Evolutionary conservation across 2,797 vertebrate genomes (phyloP), one percentile per base, ranked within the genome.

Genomic region (Myoxocephalus aenaeus): DNA sequence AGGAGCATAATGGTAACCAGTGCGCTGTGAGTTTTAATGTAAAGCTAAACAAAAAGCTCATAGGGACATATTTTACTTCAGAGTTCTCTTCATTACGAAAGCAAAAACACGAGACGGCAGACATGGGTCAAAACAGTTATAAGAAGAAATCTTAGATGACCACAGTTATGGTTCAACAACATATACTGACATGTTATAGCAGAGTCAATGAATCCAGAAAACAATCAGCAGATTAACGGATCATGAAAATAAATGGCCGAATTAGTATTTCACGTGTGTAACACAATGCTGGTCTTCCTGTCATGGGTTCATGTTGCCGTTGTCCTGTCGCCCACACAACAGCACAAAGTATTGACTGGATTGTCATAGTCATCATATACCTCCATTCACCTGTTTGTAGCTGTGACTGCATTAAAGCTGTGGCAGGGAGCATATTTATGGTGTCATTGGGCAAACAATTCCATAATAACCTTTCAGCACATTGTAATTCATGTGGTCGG

Each of bases 41-140:
- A 20, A 66, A 62, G 42, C n/a, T 73, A 11, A 63, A 63, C 51
- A 80, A 65, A 73, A 46, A 86, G 81, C 82, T 89, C 86, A 88
- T 58, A 86, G 84, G 77, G 90, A 90, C 86, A 71, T 82, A 1
- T 56, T 65, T 66, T 77, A 85, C 82, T 89, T 88, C 70, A 81
- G 88, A 86, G 79, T 75, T 83, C 38, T 83, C 79, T 86, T 83
- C 25, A 78, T 71, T 82, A 51, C 83, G 13, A 77, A 48, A 51
- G 15, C 69, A 77, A 22, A 80, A 53, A 36, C 13, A 63, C 56
- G 72, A 76, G 67, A 59, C 54, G 70, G 48, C n/a, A 77, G 65
- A 74, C 69, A 81, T 69, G 59, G 18, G 65, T 80, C 62, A 68
- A 57, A 42, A 80, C 38, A 67, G 38, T 36, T 22, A 15, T 5